These are phyloP conservation scores for Stictocephala bisonia DNA, from an alignment of 2,888 invertebrate genomes.

Conservation along the genomic window DNA sequence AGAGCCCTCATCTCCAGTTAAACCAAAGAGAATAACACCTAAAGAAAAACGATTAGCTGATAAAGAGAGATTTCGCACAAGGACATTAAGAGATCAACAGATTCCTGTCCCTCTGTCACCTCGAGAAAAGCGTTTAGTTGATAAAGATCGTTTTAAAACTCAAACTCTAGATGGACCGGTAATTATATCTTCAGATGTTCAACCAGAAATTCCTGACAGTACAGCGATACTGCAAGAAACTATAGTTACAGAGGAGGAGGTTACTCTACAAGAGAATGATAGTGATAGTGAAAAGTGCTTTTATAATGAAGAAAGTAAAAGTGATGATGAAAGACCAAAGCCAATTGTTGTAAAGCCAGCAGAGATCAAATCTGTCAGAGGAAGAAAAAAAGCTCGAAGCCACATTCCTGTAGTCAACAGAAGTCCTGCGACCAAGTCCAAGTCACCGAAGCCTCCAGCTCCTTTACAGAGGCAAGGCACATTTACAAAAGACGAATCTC, in stretches of 20 bases:
- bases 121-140: conserved; percentile 72
- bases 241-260: not conserved
- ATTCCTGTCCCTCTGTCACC: conserved; percentile 59
- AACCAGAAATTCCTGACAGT: not conserved
- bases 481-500: conserved; percentile 87
- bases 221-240: not conserved
- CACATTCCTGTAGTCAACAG: conserved; percentile 56
- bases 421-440: conserved; percentile 57
- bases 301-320: conserved; percentile 20
- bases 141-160: conserved; percentile 80
- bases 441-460: conserved; percentile 45
- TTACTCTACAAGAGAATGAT: conserved; percentile 14
- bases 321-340: conserved; percentile 43
- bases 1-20: conserved; percentile 56
- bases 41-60: conserved; percentile 73
- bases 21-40: conserved; percentile 66
- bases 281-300: conserved; percentile 41
- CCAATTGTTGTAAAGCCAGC: conserved; percentile 50
- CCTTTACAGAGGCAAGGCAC: conserved; percentile 70
- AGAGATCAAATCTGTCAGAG: conserved; percentile 50
- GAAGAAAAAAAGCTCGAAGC: conserved; percentile 53
- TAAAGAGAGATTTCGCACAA: conserved; percentile 79
- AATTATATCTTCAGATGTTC: not conserved
- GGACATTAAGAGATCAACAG: conserved; percentile 69
- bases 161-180: conserved; percentile 70